Evolutionary conservation across 2,888 invertebrate species (phyloP).

Genomic region (Toxonevra muliebris): DNA sequence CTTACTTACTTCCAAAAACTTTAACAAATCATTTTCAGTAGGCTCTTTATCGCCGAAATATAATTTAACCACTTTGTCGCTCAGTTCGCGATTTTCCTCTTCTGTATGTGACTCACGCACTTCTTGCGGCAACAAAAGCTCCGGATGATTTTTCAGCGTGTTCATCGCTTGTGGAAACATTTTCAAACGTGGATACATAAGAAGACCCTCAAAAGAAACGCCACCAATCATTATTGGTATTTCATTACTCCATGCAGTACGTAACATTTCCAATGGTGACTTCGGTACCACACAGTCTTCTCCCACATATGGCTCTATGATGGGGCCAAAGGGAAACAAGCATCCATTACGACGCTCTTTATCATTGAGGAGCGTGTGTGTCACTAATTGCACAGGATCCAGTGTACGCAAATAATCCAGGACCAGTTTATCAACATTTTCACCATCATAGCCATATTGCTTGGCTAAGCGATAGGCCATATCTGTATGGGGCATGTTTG

Average conservation of each 20-base stretch:
- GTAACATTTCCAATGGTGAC: conserved; percentile 53
- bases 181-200: conserved; percentile 51
- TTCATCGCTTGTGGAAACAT: conserved; percentile 43
- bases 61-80: conserved; percentile 57
- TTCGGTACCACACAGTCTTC: conserved; percentile 54
- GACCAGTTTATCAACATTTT: conserved; percentile 58
- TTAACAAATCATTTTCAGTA: conserved; percentile 51
- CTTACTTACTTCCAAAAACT: conserved; percentile 56
- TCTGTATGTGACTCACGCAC: conserved; percentile 32
- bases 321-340: conserved; percentile 55
- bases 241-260: conserved; percentile 56
- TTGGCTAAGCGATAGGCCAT: conserved; percentile 58
- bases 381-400: conserved; percentile 48
- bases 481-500: conserved; percentile 48
- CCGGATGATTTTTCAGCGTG: conserved; percentile 36
- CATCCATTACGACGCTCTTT: conserved; percentile 51
- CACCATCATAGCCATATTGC: conserved; percentile 56
- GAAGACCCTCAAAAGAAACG: conserved; percentile 58
- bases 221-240: conserved; percentile 59
- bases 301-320: conserved; percentile 55
- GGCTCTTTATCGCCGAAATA: conserved; percentile 64
- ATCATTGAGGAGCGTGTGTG: conserved; percentile 49
- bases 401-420: conserved; percentile 58
- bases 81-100: conserved; percentile 39
- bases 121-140: conserved; percentile 43